Base-by-base conservation (phyloP, 2,113 vertebrate species). In the Pardalotus punctatus region DNA sequence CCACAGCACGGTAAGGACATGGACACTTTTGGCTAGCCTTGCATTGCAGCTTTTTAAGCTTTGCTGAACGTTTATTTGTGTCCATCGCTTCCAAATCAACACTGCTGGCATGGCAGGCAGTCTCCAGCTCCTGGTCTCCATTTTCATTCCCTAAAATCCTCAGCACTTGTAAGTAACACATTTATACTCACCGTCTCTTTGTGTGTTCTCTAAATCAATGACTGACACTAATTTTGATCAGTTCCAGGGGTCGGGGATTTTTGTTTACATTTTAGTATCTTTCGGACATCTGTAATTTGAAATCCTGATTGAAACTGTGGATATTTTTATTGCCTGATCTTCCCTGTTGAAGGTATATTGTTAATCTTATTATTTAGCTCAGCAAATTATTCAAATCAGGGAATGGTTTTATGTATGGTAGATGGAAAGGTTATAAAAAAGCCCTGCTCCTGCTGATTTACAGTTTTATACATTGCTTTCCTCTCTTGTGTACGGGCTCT, bases 141-240 rank as follows among this genome's bases (percentile, higher is more conserved):
- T 98, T 97, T 98, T 98, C 96, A 96, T 96, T 96, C 95, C 86
- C 86, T 96, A 97, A 98, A 97, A 97, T 96, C 97, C 94, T 97
- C 97, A 97, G 95, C 94, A 95, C 90, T 96, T 98, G 98, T 98
- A 98, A 98, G 97, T 97, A 98, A 96, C 18, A 58, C 93, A 69
- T 96, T 96, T 95, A 61, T 96, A 91, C 92, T 98, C 94, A 85
- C 84, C 50, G 6, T 91, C 54, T 97, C 88, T 90, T 93, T 90
- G 90, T 97, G 88, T 93, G 64, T 95, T 93, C 69, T 93, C 71
- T 92, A 93, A 95, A 94, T 77, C 83, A 81, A 78, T 94, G 93
- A 96, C 65, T 97, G 73, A 94, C 86, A 95, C 87, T 92, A 71
- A 92, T 96, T 88, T 92, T 73, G 60, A 81, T 87, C 89, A 80